Base-by-base conservation (phyloP, 1,140 invertebrate species). In the Mamestra configurata region DNA sequence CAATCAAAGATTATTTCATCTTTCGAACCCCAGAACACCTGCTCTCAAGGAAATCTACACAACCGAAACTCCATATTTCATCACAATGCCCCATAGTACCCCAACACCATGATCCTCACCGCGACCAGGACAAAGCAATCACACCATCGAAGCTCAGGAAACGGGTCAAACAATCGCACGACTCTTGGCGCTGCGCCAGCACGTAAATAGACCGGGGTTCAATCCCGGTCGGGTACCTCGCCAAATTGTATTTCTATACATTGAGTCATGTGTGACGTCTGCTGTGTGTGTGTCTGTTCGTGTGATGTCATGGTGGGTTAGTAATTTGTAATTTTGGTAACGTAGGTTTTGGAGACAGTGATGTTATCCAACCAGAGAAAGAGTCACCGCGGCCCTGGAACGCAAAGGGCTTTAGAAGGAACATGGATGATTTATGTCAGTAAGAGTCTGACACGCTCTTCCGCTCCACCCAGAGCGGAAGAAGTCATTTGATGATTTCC, bases 201-300 rank as follows among this genome's bases (percentile, higher is more conserved):
- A 73, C 71, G 59, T 53, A 79, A 82, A 82, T 82, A 82, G 80
- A 46, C 46, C 77, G 75, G 72, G 80, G 80, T 79, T 82, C 77
- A 75, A 75, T 77, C 71, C 77, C 77, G 76, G 80, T 72, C 70
- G 27, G 37, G 37, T 59, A 49, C 59, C 76, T 68, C 46, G 71
- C 70, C 57, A 75, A 80, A 80, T 68, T 49, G 80, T 81, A 81
- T 81, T 81, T 81, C 66, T 79, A 71, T 79, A 79, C 51, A 22
- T 5, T 79, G 77, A 79, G 37, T 79, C 64, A 79, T 31, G 18
- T 18, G 68, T 78, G 77, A 78, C 64, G 64, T 31, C 8, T 55
- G 27, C 5, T 31, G 27, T 46, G 18, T 73, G 53, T 75, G 10
- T 75, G 70, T 55, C 24, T 72, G 70, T 72, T 35, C 18, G 46